Percentiles rank a stretch among this genome's conserved stretches.
phyloP scores from a whole-genome alignment of 1,140 invertebrate genomes.

The Arion vulgaris region DNA sequence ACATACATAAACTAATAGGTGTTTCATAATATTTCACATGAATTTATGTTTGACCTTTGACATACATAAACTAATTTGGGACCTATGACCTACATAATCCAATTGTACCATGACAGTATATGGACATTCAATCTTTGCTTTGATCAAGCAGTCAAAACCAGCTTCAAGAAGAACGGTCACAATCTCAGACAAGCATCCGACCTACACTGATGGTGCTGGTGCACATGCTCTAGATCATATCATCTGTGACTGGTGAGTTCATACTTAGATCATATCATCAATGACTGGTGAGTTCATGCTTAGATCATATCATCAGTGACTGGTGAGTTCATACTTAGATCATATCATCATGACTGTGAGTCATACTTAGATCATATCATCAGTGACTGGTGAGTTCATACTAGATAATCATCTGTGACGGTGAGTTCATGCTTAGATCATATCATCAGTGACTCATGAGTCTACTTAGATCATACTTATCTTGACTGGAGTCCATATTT shows the following conservation, averaged over 20 bases:
- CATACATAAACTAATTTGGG: no score
- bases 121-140: not conserved
- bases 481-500: no score
- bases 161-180: slow-evolving; percentile 40
- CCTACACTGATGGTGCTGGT: slow-evolving; percentile 31
- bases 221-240: no score
- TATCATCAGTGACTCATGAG: not conserved
- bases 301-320: not conserved
- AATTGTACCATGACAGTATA: no score
- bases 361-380: no score
- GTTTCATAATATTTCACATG: no score
- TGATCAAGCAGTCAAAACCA: slow-evolving; percentile 46
- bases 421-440: not conserved
- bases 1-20: no score
- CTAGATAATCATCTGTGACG: not conserved
- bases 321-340: not conserved
- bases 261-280: not conserved
- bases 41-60: no score
- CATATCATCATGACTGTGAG: no score
- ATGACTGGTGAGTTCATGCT: not conserved
- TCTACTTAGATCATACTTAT: not conserved
- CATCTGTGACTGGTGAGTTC: not conserved
- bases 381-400: not conserved
- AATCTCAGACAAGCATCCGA: slow-evolving; percentile 15
- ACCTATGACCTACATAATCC: no score